phyloP scores from a whole-genome alignment of 2,888 invertebrate species.

The Eristalis arbustorum region DNA sequence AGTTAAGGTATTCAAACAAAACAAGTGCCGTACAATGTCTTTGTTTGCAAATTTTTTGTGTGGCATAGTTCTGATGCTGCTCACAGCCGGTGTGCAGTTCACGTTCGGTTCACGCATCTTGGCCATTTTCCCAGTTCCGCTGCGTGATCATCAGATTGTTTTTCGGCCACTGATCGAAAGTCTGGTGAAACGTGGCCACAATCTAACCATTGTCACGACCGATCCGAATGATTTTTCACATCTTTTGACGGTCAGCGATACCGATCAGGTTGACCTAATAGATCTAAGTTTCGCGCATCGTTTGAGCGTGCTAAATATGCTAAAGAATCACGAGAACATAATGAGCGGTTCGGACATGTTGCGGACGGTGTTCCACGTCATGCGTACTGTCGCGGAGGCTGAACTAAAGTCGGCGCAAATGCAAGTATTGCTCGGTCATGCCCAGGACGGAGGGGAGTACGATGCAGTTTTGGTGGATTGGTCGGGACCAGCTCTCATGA shows the following conservation, averaged over 20 bases:
- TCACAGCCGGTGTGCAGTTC: conserved; percentile 21
- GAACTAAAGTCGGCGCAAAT: conserved; percentile 73
- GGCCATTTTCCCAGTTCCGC: conserved; percentile 79
- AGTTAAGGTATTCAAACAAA: background rate
- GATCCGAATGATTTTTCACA: conserved; percentile 78
- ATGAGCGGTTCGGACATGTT: conserved; percentile 72
- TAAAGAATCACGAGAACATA: conserved; percentile 69
- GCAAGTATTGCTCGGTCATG: conserved; percentile 69
- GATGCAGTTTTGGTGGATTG: conserved; percentile 83
- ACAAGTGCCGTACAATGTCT: conserved; percentile 33
- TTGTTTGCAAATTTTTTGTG: conserved; percentile 36
- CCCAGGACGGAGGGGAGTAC: conserved; percentile 79
- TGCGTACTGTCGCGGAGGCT: conserved; percentile 72
- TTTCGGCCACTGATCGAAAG: conserved; percentile 80
- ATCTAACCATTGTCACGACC: conserved; percentile 80
- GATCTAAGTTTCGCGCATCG: conserved; percentile 75
- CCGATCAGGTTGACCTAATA: conserved; percentile 77
- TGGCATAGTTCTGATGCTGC: conserved; percentile 17
- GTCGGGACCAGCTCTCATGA: conserved; percentile 81
- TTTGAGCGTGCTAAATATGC: conserved; percentile 70
- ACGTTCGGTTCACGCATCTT: conserved; percentile 75
- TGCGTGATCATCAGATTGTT: conserved; percentile 81
- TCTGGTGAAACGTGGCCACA: conserved; percentile 80
- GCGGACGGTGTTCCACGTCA: conserved; percentile 72
- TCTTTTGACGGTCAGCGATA: background rate